Percentiles rank a stretch among this genome's conserved stretches.
Evolutionary conservation across 1,140 invertebrate genomes (phyloP).

Genomic region (Drosophila biarmipes): DNA sequence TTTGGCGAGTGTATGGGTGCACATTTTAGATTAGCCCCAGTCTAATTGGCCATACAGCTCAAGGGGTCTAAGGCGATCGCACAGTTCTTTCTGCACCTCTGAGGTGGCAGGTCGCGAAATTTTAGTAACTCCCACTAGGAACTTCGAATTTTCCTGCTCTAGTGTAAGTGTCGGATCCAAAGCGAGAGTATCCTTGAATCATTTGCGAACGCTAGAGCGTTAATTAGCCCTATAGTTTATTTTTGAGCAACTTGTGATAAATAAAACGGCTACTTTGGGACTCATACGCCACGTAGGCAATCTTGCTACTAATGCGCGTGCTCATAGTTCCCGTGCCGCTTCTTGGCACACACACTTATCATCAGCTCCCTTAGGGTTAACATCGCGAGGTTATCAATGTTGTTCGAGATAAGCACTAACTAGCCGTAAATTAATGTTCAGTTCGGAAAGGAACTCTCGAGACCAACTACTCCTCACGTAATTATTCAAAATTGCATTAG

Average conservation of each 20-base stretch:
- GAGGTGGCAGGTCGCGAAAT: conserved; percentile 70
- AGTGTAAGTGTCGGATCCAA: conserved; percentile 38
- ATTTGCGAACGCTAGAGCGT: not conserved
- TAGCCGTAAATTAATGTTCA: conserved; percentile 52
- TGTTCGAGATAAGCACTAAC: conserved; percentile 41
- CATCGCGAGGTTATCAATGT: conserved; percentile 55
- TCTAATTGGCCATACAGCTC: conserved; percentile 70
- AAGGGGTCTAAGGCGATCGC: conserved; percentile 55
- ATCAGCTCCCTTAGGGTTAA: conserved; percentile 51
- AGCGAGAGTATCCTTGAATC: conserved; percentile 6
- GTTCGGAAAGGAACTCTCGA: not conserved
- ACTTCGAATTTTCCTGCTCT: not conserved
- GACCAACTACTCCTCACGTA: not conserved
- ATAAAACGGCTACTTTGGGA: not conserved
- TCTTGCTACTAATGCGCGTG: conserved; percentile 14
- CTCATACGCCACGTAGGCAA: conserved; percentile 39
- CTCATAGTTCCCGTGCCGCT: conserved; percentile 11
- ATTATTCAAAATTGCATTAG: conserved; percentile 63
- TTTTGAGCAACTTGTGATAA: not conserved
- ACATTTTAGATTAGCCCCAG: conserved; percentile 71
- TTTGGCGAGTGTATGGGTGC: conserved; percentile 16
- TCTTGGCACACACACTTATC: conserved; percentile 11
- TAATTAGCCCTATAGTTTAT: not conserved
- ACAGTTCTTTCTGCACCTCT: conserved; percentile 63
- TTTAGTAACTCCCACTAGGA: not conserved